phyloP scores from a whole-genome alignment of 2,888 invertebrate species.

The Cryptus armator region DNA sequence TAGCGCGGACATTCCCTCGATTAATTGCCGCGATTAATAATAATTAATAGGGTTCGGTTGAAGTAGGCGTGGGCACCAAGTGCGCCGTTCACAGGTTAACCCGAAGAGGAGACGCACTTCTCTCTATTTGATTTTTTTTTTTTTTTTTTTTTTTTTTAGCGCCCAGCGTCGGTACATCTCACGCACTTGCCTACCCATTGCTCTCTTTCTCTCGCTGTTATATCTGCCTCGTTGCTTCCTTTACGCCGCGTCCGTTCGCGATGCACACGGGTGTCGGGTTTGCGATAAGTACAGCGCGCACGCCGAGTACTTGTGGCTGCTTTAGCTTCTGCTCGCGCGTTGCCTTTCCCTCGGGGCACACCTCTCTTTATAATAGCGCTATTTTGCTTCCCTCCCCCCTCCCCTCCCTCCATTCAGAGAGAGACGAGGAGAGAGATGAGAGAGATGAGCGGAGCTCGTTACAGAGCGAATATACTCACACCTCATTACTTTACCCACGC shows the following conservation, averaged over 20 bases:
- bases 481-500: slow-evolving; percentile 67
- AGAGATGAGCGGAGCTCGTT: slow-evolving; percentile 47
- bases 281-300: slow-evolving; percentile 62
- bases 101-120: slow-evolving; percentile 37
- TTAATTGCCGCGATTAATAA: slow-evolving; percentile 81
- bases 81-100: slow-evolving; percentile 71
- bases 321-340: slow-evolving; percentile 43
- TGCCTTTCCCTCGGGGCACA: slow-evolving; percentile 35
- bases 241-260: neutral
- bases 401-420: neutral
- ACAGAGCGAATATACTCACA: slow-evolving; percentile 57
- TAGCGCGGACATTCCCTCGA: slow-evolving; percentile 73
- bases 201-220: neutral
- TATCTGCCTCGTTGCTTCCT: slow-evolving; percentile 17
- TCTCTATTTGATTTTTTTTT: neutral
- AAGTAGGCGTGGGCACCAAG: slow-evolving; percentile 71
- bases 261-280: slow-evolving; percentile 62
- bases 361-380: slow-evolving; percentile 16
- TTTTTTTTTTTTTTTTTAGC: neutral
- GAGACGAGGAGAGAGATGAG: neutral
- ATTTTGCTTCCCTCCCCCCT: neutral
- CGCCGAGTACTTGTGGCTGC: slow-evolving; percentile 23
- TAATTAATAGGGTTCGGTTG: slow-evolving; percentile 78
- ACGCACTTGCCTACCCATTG: slow-evolving; percentile 34
- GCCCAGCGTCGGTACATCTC: slow-evolving; percentile 17